These are phyloP conservation scores for Trichogramma pretiosum DNA, from an alignment of 1,140 invertebrate species.

Conservation along the genomic window DNA sequence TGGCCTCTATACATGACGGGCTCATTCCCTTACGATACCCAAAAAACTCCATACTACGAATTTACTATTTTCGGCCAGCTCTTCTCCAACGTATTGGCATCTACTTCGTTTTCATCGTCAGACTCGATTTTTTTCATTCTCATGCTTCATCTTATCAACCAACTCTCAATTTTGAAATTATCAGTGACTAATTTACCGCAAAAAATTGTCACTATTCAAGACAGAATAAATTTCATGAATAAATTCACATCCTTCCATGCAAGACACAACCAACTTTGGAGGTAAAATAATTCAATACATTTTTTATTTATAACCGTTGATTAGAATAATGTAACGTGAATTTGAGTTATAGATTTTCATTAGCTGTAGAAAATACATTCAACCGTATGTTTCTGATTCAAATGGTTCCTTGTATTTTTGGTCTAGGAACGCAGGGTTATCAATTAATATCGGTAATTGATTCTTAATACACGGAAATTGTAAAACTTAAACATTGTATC, in stretches of 20 bases:
- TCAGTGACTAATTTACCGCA: conserved; percentile 17
- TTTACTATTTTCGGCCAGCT: conserved; percentile 42
- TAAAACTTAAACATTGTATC: neutral
- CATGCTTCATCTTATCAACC: conserved; percentile 40
- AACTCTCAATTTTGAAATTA: conserved; percentile 34
- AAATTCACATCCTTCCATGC: neutral
- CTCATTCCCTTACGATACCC: conserved; percentile 41
- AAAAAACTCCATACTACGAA: conserved; percentile 41
- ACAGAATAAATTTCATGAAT: conserved; percentile 2
- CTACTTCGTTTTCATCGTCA: conserved; percentile 37
- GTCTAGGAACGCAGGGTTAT: conserved; percentile 9
- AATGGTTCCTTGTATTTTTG: conserved; percentile 16
- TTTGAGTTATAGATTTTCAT: conserved; percentile 8
- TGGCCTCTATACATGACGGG: conserved; percentile 12
- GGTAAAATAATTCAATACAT: conserved; percentile 9
- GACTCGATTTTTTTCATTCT: conserved; percentile 40
- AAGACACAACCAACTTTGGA: conserved; percentile 5
- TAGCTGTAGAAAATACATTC: conserved; percentile 8
- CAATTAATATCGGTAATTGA: conserved; percentile 8
- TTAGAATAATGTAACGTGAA: neutral
- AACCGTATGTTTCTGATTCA: conserved; percentile 15
- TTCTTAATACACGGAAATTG: neutral
- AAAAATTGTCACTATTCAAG: neutral
- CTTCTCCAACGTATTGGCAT: conserved; percentile 30
- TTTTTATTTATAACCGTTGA: neutral